Conservation (phyloP, 2,113 vertebrate species). For the Archilochus colubris region DNA sequence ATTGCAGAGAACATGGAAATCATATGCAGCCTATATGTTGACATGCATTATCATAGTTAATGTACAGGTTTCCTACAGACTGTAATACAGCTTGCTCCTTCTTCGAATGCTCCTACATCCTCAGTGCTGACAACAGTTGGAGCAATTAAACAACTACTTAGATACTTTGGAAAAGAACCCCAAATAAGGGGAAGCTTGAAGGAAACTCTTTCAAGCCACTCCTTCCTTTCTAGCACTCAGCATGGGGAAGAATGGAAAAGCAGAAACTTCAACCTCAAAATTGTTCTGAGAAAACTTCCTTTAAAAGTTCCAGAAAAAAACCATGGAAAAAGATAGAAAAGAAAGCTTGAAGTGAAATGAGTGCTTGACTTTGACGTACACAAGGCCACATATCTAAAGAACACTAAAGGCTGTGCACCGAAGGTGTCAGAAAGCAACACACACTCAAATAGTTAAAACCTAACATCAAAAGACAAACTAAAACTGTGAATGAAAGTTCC, state of each 20-base stretch:
- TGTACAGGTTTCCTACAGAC: neutral
- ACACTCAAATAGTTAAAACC: slow-evolving; percentile 18
- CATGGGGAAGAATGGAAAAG: neutral
- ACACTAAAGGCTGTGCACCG: neutral
- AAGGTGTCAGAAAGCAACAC: slow-evolving; percentile 6
- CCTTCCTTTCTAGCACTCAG: neutral
- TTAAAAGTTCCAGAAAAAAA: neutral
- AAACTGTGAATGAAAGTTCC: neutral
- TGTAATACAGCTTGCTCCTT: neutral
- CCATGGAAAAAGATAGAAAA: neutral
- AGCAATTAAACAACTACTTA: neutral
- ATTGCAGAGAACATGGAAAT: neutral
- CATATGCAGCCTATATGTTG: neutral
- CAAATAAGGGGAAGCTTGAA: neutral
- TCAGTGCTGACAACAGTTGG: neutral
- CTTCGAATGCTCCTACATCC: neutral
- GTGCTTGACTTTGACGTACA: neutral
- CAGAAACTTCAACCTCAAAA: neutral
- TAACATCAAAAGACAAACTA: neutral
- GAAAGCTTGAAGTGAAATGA: neutral
- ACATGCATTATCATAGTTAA: neutral
- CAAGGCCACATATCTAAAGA: neutral
- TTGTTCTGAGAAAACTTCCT: neutral
- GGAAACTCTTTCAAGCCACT: neutral
- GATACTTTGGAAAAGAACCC: neutral